Conservation (phyloP, 2,888 invertebrate genomes). For the Plebejus argus region DNA sequence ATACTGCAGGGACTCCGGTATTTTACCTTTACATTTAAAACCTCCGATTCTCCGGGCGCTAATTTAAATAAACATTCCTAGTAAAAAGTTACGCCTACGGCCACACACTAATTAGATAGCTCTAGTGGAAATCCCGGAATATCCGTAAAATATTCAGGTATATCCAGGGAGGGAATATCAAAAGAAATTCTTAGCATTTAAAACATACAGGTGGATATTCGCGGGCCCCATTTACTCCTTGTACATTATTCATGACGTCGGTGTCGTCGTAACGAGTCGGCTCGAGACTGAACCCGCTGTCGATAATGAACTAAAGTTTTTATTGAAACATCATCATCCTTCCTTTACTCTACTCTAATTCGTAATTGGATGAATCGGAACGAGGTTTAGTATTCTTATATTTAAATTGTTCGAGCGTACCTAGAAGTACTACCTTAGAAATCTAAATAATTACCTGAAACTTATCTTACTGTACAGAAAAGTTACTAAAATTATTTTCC, state of each 20-base stretch:
- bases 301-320: slow-evolving; percentile 65
- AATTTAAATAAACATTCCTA: slow-evolving; percentile 19
- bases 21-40: background rate
- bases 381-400: background rate
- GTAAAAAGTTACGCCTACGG: slow-evolving; percentile 16
- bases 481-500: background rate
- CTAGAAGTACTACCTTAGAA: too few species aligned
- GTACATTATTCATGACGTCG: slow-evolving; percentile 75
- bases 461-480: background rate
- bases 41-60: background rate
- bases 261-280: slow-evolving; percentile 72
- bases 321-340: slow-evolving; percentile 41
- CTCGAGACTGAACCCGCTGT: slow-evolving; percentile 58
- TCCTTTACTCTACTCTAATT: slow-evolving; percentile 36
- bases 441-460: background rate
- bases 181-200: slow-evolving; percentile 66
- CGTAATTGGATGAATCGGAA: slow-evolving; percentile 1
- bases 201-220: slow-evolving; percentile 72
- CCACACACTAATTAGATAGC: slow-evolving; percentile 23
- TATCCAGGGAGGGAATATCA: slow-evolving; percentile 52
- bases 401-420: background rate
- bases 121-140: slow-evolving; percentile 5
- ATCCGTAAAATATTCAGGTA: slow-evolving; percentile 40
- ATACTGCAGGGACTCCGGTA: background rate
- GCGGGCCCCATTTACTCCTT: slow-evolving; percentile 65